Conservation (phyloP, 1,140 invertebrate genomes). For the Orius laevigatus region DNA sequence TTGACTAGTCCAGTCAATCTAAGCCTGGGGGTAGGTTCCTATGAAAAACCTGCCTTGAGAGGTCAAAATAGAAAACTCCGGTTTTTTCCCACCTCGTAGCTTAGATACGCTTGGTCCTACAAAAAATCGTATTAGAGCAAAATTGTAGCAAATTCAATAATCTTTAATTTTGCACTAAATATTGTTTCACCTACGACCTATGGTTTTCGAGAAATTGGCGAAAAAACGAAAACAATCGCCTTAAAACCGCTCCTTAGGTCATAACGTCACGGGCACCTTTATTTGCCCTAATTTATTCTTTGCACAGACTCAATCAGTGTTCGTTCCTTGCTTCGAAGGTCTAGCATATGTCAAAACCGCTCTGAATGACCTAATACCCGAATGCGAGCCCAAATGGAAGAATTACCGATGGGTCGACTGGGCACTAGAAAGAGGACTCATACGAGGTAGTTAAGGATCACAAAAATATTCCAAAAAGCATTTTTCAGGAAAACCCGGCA, state of each 20-base stretch:
- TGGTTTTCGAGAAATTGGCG: too few relatives aligned
- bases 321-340: conserved; percentile 1
- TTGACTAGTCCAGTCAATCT: too few relatives aligned
- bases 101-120: too few relatives aligned
- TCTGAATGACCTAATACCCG: not conserved
- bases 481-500: not conserved
- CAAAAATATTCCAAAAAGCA: not conserved
- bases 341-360: not conserved
- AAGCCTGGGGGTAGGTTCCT: too few relatives aligned
- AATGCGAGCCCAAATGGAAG: conserved; percentile 13
- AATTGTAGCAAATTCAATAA: too few relatives aligned
- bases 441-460: conserved; percentile 10
- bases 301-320: not conserved
- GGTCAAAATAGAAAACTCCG: too few relatives aligned
- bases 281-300: not conserved
- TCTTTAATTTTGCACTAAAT: too few relatives aligned
- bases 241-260: not conserved
- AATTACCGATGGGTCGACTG: conserved; percentile 16
- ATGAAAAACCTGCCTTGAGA: too few relatives aligned
- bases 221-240: not conserved
- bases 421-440: conserved; percentile 13
- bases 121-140: too few relatives aligned
- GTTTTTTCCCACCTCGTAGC: too few relatives aligned
- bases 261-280: not conserved
- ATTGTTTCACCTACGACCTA: too few relatives aligned